Base-by-base conservation (phyloP, 2,888 invertebrate species). In the Isotomurus palustris region DNA sequence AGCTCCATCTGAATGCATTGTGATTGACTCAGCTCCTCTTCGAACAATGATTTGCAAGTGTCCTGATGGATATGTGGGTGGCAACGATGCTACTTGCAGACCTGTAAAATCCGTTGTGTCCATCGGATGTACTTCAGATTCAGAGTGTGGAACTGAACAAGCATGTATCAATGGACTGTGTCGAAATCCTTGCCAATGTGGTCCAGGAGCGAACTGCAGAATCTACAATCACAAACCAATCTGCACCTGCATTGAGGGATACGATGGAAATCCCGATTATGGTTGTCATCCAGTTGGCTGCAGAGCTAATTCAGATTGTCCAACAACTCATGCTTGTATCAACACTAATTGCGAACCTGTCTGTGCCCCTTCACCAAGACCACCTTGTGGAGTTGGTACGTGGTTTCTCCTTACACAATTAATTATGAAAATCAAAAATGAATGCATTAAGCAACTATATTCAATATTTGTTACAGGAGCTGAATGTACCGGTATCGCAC, bases 121-220 rank as follows among this genome's bases (percentile, higher is more conserved):
- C 14, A 77, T 85, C 4, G 88, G 88, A 47, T 93, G 93, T 72
- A 83, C 84, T 19, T 79, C 83, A 14, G 89, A 93, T 73, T 79
- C 80, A 59, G 90, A 92, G 67, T 93, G 93, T 73, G 78, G 81
- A 3, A 82, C 82, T 49, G 82, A 82, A 67, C 87, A 91, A 74
- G 85, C 91, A 12, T 93, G 93, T 73, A 83, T 91, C 44, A 90
- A 91, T 72, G 81, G 90, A 71, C 83, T 88, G 68, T 93, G 93
- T 72, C 81, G 88, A 69, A 87, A 88, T 71, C 91, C 91, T 14
- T 92, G 92, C 75, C 86, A 87, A 72, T 93, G 93, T 74, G 93
- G 92, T 51, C 82, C 71, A 1, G 72, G 72, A 56, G 74, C 75
- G 2, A 71, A 73, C 43, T 76, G 76, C 58, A 61, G 71, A 38